Percentiles rank a stretch among this genome's conserved stretches.
phyloP scores from a whole-genome alignment of 2,888 invertebrate genomes.

The Cartodere bifasciata region DNA sequence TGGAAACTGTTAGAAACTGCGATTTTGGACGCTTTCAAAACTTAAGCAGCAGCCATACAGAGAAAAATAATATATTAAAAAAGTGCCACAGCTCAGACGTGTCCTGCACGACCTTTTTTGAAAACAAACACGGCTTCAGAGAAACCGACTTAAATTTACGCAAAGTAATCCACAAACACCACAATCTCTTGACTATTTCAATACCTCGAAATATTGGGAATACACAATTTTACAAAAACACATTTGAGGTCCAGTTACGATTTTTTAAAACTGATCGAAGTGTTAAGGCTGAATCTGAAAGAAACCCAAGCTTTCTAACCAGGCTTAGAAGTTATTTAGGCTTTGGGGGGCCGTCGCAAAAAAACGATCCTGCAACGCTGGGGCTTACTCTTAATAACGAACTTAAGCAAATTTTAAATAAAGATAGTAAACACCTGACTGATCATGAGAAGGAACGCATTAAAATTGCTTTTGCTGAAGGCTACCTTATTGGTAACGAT shows the following conservation, averaged over 20 bases:
- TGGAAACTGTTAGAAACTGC: conserved; percentile 33
- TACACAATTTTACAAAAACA: no score
- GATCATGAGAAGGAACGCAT: conserved; percentile 56
- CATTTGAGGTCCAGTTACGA: conserved; percentile 55
- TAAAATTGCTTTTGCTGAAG: conserved; percentile 85
- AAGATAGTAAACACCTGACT: conserved; percentile 35
- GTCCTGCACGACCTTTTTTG: conserved; percentile 33
- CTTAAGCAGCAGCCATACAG: conserved; percentile 25
- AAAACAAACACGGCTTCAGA: conserved; percentile 36
- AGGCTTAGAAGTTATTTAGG: conserved; percentile 48
- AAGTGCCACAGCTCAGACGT: conserved; percentile 32
- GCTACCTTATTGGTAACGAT: conserved; percentile 63
- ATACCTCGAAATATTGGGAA: no score
- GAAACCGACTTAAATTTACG: conserved; percentile 23
- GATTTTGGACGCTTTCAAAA: conserved; percentile 31
- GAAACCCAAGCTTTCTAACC: conserved; percentile 58
- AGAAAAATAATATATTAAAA: conserved; percentile 27
- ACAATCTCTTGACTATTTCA: no score
- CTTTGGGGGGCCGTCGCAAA: conserved; percentile 17
- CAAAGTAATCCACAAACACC: no score
- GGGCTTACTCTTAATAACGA: conserved; percentile 32
- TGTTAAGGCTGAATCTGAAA: conserved; percentile 52
- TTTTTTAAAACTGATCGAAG: conserved; percentile 71
- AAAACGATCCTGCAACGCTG: conserved; percentile 17
- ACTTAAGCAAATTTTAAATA: conserved; percentile 40